These are phyloP conservation scores for Pungitius pungitius DNA, from an alignment of 2,113 vertebrate genomes.

Conservation along the genomic window DNA sequence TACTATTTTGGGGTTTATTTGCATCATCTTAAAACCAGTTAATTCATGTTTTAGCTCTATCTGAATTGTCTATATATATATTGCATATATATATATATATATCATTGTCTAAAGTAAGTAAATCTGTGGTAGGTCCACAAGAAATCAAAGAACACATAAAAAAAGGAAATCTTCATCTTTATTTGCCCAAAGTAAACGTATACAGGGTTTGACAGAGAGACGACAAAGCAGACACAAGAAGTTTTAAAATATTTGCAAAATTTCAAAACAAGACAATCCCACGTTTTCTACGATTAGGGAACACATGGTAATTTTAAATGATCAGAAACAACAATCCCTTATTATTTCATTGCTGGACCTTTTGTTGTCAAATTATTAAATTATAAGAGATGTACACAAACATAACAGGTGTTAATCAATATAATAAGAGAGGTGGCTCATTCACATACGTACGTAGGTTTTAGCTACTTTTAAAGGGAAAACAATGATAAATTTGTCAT, in stretches of 20 bases:
- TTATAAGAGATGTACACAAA: not conserved
- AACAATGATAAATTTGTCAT: not conserved
- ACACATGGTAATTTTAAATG: not conserved
- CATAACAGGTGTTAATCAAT: not conserved
- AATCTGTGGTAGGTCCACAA: not conserved
- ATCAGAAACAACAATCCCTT: too few relatives aligned
- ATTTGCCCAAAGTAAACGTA: not conserved
- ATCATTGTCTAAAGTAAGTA: too few relatives aligned
- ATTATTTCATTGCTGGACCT: not conserved
- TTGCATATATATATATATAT: too few relatives aligned
- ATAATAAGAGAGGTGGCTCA: not conserved
- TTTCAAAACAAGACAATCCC: not conserved
- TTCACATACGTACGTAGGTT: not conserved
- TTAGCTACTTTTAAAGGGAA: not conserved
- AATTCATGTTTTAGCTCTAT: not conserved
- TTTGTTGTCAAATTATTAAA: not conserved
- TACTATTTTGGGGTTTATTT: not conserved
- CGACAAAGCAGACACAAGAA: not conserved
- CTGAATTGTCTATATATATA: not conserved
- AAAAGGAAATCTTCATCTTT: not conserved
- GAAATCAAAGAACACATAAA: not conserved
- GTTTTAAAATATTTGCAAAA: constrained; percentile 1
- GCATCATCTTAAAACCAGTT: not conserved
- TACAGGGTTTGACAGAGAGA: not conserved
- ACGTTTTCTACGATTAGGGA: not conserved